A percentile compares a stretch with the other conserved stretches of the same genome.
Conservation (phyloP, 2,888 invertebrate species). For the Heliconius ismenius region DNA sequence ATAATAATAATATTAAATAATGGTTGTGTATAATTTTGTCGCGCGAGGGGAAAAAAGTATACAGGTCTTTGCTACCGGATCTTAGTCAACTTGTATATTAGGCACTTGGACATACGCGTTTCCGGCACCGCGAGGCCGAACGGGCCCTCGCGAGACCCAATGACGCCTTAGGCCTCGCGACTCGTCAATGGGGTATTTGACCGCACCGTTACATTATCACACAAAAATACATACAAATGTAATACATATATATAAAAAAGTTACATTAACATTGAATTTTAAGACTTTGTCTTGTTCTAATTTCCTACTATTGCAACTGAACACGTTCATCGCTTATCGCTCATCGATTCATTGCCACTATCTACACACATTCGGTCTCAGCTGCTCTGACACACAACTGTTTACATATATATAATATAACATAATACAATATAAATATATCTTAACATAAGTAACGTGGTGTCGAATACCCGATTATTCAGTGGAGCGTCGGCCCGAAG, state of each 20-base stretch:
- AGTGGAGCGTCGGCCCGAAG: conserved; percentile 54
- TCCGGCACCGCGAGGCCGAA: background rate
- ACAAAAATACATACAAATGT: conserved; percentile 15
- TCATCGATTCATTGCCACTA: conserved; percentile 10
- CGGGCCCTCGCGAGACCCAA: background rate
- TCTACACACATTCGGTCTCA: conserved; percentile 13
- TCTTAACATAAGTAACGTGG: conserved; percentile 1
- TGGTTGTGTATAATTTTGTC: conserved; percentile 25
- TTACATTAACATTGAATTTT: conserved; percentile 16
- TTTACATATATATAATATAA: conserved; percentile 5
- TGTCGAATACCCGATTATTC: conserved; percentile 17
- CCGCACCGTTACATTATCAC: conserved; percentile 14
- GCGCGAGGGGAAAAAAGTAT: conserved; percentile 62
- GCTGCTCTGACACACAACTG: conserved; percentile 10
- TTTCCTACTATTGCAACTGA: conserved; percentile 9
- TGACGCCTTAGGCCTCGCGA: background rate
- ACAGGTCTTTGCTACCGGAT: conserved; percentile 48
- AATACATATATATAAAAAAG: conserved; percentile 12
- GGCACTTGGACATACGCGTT: conserved; percentile 37
- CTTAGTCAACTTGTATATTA: conserved; percentile 28
- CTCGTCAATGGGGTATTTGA: conserved; percentile 10
- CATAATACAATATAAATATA: background rate
- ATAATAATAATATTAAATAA: conserved; percentile 19
- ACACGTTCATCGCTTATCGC: background rate
- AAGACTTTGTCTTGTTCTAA: conserved; percentile 21